These are phyloP conservation scores for Aphelenchoides besseyi DNA, from an alignment of 1,140 invertebrate species.

Conservation along the genomic window DNA sequence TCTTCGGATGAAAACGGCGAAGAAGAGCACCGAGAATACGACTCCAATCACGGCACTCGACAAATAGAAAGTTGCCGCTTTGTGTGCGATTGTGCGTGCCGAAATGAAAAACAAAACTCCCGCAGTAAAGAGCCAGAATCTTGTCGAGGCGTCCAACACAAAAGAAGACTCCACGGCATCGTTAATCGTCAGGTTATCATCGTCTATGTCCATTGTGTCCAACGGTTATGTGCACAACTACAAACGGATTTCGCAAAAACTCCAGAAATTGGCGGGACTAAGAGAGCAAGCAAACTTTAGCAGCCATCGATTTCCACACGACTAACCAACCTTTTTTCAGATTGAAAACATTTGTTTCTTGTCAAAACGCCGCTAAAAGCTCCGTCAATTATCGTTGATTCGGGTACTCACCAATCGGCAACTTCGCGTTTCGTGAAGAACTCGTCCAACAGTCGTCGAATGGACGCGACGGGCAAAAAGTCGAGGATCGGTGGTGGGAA, in stretches of 20 bases:
- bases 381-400: not conserved
- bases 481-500: no score
- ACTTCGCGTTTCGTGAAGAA: not conserved
- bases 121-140: not conserved
- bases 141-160: not conserved
- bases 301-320: not conserved
- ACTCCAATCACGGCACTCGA: not conserved
- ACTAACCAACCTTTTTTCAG: not conserved
- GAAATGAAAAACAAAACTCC: not conserved
- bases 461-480: not conserved
- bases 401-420: no score
- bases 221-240: not conserved
- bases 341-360: not conserved
- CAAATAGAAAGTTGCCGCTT: slow-evolving; percentile 1
- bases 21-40: not conserved
- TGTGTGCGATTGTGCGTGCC: not conserved
- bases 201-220: not conserved
- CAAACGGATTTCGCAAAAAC: not conserved
- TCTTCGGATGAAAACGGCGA: not conserved
- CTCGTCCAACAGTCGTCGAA: not conserved
- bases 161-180: not conserved
- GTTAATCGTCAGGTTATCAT: not conserved
- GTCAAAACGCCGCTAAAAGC: not conserved
- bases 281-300: not conserved
- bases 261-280: not conserved